Base-by-base conservation (phyloP, 2,888 invertebrate genomes). In the Xylota sylvarum region DNA sequence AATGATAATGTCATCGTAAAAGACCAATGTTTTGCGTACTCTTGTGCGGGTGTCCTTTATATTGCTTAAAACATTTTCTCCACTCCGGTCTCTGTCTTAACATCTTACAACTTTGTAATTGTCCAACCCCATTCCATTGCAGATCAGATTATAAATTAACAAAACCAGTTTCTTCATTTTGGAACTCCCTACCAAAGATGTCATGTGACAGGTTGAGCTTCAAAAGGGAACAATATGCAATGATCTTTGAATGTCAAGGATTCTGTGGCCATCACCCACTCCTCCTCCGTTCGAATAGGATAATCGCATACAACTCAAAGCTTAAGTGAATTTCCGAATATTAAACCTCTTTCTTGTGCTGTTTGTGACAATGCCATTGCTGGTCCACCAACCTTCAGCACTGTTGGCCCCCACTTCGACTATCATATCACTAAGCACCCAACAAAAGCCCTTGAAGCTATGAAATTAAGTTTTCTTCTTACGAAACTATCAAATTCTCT, bases 391-490 rank as follows among this genome's bases (percentile, higher is more conserved):
- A n/a, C 27, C 37, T 12, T 40, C 52, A 23, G 23, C 12, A 10
- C 40, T 62, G 3, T 37, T 1, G 19, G n/a, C n/a, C n/a, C 52
- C 52, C 9, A 9, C 35, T 55, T 40, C 5, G 1, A 43, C 50
- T 35, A 23, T 48, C 14, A 58, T 27, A 37, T 23, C 46, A 67
- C 48, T 40, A 43, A 52, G 69, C 10, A 43, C 17, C 37, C 52
- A 73, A 67, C 65, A 46, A 52, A 67, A 74, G 10, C 37, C 81
- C 81, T 52, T 46, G 37, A 52, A 76, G 76, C 69, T 69, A 69
- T 64, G 58, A 70, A 77, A 77, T 77, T 65, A 82, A 58, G 50
- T 82, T 70, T 77, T 46, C 60, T 65, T 72, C 70, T 65, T 50
- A 46, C 46, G 56, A 27, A 81, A 76, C 70, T 82, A 82, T 82